phyloP scores from a whole-genome alignment of 1,140 invertebrate species.

The Drosophila nebulosa region DNA sequence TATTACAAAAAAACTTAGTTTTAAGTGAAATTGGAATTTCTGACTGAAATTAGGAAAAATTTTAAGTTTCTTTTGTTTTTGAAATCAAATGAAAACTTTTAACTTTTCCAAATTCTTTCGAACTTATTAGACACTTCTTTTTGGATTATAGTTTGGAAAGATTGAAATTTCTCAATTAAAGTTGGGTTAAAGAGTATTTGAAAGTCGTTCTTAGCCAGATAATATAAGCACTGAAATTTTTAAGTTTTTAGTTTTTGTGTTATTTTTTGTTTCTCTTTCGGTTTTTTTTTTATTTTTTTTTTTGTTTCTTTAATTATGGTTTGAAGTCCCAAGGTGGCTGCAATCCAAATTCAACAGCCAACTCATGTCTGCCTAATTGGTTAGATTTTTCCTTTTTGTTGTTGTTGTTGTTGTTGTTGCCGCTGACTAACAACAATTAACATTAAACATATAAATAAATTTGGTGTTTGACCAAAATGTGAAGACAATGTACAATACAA shows the following conservation, averaged over 20 bases:
- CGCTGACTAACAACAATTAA: constrained; percentile 27
- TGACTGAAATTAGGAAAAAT: too few species aligned
- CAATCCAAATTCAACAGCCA: constrained; percentile 34
- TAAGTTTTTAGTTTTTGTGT: background rate
- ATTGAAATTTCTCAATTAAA: background rate
- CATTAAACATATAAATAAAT: constrained; percentile 42
- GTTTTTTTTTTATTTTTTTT: background rate
- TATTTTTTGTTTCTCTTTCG: background rate
- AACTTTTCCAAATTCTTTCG: too few species aligned
- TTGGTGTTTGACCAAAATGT: constrained; percentile 12
- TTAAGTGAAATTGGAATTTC: too few species aligned
- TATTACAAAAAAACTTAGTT: too few species aligned
- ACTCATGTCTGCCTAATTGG: constrained; percentile 61
- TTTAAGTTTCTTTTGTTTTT: too few species aligned
- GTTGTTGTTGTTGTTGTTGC: constrained; percentile 10
- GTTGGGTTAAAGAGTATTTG: background rate
- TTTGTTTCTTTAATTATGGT: constrained; percentile 43
- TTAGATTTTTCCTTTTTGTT: constrained; percentile 34
- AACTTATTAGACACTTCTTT: too few species aligned
- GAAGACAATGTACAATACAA: constrained; percentile 28
- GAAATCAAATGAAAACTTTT: too few species aligned
- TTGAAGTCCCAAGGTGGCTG: constrained; percentile 37
- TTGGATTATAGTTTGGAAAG: too few species aligned
- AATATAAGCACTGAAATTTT: background rate
- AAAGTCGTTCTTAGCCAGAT: background rate